Evolutionary conservation across 2,888 invertebrate species (phyloP), one percentile per base, ranked within the genome.

Genomic region (Clostera curtula): DNA sequence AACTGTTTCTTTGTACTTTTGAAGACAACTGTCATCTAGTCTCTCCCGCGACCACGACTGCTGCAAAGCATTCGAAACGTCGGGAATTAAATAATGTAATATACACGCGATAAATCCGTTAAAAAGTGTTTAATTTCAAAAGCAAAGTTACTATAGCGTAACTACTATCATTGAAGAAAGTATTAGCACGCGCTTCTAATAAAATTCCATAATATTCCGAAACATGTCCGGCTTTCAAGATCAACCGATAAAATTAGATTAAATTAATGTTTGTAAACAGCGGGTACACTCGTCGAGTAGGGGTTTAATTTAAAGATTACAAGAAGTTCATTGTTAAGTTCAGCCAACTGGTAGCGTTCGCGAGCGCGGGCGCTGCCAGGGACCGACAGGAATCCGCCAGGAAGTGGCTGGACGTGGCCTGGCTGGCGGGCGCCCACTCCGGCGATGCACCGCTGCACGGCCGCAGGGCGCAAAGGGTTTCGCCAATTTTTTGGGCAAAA

Each of bases 401-500:
- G 64, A 58, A 64, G 56, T 49, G 48, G 40, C 55, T 56, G 58
- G 56, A 56, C 40, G 50, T 42, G 48, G 34, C 47, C 31, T 38
- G 23, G 43, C 49, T 46, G 42, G 39, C 49, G 40, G 35, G 43
- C 35, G 32, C 43, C 26, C 38, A 24, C 33, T 22, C 8, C 25
- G 15, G 10, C 36, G 24, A 34, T 34, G 29, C 33, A 37, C 9
- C 19, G 26, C 23, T 35, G 31, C 45, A 31, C 24, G 34, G 24
- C 33, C 36, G 31, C 41, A 49, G 52, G 46, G 43, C 44, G 39
- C 43, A 49, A 72, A 71, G 66, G 72, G 66, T 56, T 73, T 73
- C 56, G 75, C 73, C 62, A 77, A 79, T 62, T 64, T 76, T 74
- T 79, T 79, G 74, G 77, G 56, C 79, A 82, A 80, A 82, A 79